phyloP scores from a whole-genome alignment of 2,797 vertebrate species.

The Picus viridis region DNA sequence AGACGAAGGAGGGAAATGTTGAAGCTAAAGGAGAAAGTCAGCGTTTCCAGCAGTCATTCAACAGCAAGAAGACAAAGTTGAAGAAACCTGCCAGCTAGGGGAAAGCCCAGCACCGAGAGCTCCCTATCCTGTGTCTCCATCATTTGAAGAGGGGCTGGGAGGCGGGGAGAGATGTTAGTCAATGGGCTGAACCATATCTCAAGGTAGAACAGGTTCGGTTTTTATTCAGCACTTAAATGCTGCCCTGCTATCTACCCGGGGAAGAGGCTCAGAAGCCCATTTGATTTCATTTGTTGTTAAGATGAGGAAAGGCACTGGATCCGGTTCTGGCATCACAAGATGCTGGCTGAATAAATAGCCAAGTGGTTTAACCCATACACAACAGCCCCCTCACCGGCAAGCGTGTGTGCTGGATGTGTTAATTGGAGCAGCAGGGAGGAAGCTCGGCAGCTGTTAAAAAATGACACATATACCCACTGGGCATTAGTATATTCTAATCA shows the following conservation, averaged over 20 bases:
- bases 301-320: not conserved
- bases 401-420: conserved; percentile 73
- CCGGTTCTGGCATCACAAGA: conserved; percentile 5
- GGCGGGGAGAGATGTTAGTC: conserved; percentile 77
- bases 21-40: not conserved
- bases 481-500: conserved; percentile 77
- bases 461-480: conserved; percentile 80
- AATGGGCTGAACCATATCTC: conserved; percentile 80
- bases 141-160: conserved; percentile 74
- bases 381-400: conserved; percentile 72
- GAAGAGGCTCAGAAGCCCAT: not conserved
- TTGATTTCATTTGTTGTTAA: conserved; percentile 25
- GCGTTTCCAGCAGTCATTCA: conserved; percentile 10
- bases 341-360: conserved; percentile 49
- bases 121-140: conserved; percentile 76
- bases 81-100: conserved; percentile 69
- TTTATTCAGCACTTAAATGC: not conserved
- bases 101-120: conserved; percentile 73
- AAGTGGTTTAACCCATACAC: conserved; percentile 80
- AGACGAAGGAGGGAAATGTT: not conserved
- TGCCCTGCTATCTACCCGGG: not conserved
- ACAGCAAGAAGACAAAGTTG: conserved; percentile 77
- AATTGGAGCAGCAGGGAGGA: conserved; percentile 83
- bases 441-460: conserved; percentile 81
- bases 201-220: conserved; percentile 41